These are phyloP conservation scores for Takifugu ocellatus DNA, from an alignment of 2,797 vertebrate species.

Conservation along the genomic window DNA sequence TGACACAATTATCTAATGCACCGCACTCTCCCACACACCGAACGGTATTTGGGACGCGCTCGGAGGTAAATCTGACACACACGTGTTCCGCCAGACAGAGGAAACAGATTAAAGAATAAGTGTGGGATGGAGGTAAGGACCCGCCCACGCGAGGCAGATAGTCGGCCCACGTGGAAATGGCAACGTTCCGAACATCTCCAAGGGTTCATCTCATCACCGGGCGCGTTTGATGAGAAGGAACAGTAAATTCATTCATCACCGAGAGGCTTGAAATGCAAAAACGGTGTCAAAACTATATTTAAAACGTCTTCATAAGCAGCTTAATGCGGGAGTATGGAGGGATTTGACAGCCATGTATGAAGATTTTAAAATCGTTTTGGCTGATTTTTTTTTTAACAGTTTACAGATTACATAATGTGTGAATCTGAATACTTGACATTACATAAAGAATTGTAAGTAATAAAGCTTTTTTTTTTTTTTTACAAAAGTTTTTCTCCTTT, in stretches of 20 bases:
- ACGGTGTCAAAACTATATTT: no score
- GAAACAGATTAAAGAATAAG: conserved; percentile 7
- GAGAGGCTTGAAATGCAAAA: no score
- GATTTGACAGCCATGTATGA: no score
- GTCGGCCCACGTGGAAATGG: neutral
- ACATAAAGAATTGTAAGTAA: neutral
- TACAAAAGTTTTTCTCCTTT: no score
- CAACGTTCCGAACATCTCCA: neutral
- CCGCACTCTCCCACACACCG: conserved; percentile 38
- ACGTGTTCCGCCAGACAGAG: conserved; percentile 15
- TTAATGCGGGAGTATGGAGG: no score
- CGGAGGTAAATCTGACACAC: conserved; percentile 36
- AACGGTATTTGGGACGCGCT: conserved; percentile 40
- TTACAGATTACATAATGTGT: neutral
- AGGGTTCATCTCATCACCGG: no score
- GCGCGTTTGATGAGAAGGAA: no score
- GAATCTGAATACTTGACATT: neutral
- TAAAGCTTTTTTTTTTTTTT: no score
- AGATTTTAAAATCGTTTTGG: no score
- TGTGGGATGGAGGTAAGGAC: neutral
- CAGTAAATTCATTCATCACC: no score
- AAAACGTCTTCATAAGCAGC: no score
- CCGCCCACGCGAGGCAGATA: neutral
- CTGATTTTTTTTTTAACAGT: no score
- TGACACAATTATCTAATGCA: conserved; percentile 21